These are phyloP conservation scores for Centruroides vittatus DNA, from an alignment of 1,140 invertebrate species.

Conservation along the genomic window DNA sequence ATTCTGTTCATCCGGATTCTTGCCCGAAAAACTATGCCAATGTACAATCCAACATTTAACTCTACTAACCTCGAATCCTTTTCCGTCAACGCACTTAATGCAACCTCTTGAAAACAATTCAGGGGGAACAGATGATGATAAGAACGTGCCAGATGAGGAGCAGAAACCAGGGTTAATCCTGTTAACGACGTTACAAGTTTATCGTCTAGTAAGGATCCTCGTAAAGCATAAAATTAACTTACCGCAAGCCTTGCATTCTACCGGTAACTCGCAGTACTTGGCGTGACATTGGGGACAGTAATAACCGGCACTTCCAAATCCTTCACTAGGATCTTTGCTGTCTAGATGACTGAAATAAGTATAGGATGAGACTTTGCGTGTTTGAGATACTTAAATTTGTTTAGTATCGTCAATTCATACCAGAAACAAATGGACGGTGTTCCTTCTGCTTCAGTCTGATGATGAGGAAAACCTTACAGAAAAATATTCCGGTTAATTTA, in stretches of 20 bases:
- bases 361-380: background rate
- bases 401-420: background rate
- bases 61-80: background rate
- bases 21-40: too few species aligned
- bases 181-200: constrained; percentile 21
- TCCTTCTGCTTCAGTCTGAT: constrained; percentile 28
- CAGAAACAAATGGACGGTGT: constrained; percentile 35
- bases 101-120: constrained; percentile 56
- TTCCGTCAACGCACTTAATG: constrained; percentile 1
- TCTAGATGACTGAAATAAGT: constrained; percentile 54
- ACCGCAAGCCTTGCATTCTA: constrained; percentile 87
- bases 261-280: constrained; percentile 95
- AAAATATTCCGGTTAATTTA: too few species aligned
- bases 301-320: constrained; percentile 54
- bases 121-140: constrained; percentile 95
- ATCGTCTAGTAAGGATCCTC: too few species aligned
- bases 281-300: constrained; percentile 91
- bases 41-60: too few species aligned
- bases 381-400: constrained; percentile 10
- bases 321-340: constrained; percentile 39
- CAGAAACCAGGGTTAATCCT: constrained; percentile 79
- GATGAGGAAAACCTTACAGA: constrained; percentile 31
- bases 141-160: constrained; percentile 88
- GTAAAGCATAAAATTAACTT: constrained; percentile 14
- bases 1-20: too few species aligned